Conservation (phyloP, 2,113 vertebrate species). For the Phylloscopus trochilus region DNA sequence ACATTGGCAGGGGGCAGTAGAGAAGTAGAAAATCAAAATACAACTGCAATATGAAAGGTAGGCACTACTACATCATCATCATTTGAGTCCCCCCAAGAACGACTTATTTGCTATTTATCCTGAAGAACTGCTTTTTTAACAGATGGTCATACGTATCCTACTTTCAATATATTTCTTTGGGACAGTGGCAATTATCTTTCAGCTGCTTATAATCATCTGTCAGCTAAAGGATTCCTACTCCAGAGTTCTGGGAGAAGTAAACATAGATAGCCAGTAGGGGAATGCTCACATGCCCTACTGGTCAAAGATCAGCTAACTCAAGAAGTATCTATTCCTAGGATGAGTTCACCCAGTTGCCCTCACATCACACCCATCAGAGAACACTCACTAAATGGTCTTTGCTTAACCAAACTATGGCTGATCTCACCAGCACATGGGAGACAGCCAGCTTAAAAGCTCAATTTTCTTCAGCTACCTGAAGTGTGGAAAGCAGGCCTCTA, state of each 20-base stretch:
- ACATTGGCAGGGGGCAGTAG: not conserved
- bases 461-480: not conserved
- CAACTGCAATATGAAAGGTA: not conserved
- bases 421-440: not conserved
- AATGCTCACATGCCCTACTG: not conserved
- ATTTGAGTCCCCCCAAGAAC: not conserved
- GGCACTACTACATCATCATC: not conserved
- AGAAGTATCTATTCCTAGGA: not conserved
- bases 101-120: not conserved
- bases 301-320: not conserved
- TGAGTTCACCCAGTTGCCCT: not conserved
- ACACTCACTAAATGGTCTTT: not conserved
- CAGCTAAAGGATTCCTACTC: not conserved
- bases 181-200: not conserved
- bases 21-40: not conserved
- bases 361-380: not conserved
- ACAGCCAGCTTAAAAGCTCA: not conserved
- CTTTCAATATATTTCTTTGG: not conserved
- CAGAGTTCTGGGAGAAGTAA: not conserved
- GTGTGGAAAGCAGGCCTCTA: not conserved
- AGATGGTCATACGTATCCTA: not conserved
- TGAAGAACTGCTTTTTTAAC: not conserved
- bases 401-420: not conserved
- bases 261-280: not conserved
- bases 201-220: not conserved